Percentiles rank a stretch among this genome's conserved stretches.
These are phyloP conservation scores for Eurytoma californica DNA, from an alignment of 2,888 invertebrate genomes.

Conservation along the genomic window DNA sequence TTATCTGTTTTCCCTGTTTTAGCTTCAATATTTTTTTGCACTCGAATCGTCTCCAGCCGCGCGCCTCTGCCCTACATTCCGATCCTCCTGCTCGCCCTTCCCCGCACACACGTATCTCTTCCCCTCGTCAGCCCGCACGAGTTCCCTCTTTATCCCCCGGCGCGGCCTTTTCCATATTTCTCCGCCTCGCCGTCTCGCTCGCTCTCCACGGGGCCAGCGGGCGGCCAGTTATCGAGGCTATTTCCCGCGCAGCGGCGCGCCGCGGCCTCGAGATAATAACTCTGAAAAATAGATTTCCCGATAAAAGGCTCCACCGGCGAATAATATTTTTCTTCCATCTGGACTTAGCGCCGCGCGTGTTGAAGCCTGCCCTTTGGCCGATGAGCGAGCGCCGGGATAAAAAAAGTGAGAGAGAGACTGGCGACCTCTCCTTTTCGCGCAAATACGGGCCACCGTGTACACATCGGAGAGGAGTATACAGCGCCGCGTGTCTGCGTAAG, in stretches of 20 bases:
- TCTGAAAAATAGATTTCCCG: conserved; percentile 62
- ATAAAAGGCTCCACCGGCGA: conserved; percentile 59
- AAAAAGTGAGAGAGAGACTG: not conserved
- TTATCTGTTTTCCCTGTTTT: no score
- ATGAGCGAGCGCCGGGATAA: not conserved
- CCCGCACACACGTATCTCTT: not conserved
- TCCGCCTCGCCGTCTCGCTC: not conserved
- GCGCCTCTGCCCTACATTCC: not conserved
- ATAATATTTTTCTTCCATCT: conserved; percentile 63
- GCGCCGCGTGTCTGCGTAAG: not conserved
- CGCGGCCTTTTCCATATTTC: conserved; percentile 36
- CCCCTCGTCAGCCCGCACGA: not conserved
- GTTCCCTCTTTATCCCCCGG: conserved; percentile 1
- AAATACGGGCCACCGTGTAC: not conserved
- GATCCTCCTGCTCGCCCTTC: not conserved
- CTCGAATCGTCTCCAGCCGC: not conserved
- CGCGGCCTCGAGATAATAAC: conserved; percentile 57
- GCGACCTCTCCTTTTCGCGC: no score
- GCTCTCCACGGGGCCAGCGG: not conserved
- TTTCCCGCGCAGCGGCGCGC: conserved; percentile 32
- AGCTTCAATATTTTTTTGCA: conserved; percentile 20
- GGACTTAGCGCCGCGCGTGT: conserved; percentile 56
- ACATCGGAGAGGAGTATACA: not conserved
- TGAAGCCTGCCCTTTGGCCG: conserved; percentile 28
- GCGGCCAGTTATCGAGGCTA: conserved; percentile 44